Percentiles rank a stretch among this genome's conserved stretches.
Evolutionary conservation across 2,888 invertebrate genomes (phyloP).

Genomic region (Lottia gigantea): DNA sequence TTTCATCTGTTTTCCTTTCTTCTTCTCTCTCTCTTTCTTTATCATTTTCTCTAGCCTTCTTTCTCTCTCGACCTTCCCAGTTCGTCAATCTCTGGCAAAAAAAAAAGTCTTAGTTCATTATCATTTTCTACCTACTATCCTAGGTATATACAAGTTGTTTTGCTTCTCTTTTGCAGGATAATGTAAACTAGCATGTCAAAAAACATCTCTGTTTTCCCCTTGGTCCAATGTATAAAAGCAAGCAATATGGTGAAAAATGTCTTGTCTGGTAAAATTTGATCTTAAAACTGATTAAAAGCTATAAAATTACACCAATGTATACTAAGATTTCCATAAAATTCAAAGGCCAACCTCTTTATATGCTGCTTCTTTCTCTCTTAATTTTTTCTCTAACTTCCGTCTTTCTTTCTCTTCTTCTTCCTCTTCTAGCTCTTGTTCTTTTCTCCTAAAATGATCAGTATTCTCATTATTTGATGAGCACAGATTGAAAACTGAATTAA

Average conservation of each 20-base stretch:
- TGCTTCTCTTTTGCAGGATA: too few relatives aligned
- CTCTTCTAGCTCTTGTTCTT: constrained; percentile 70
- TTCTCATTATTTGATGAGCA: constrained; percentile 34
- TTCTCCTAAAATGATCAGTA: constrained; percentile 65
- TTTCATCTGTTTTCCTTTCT: constrained; percentile 84
- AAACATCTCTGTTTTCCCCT: too few relatives aligned
- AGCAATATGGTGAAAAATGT: too few relatives aligned
- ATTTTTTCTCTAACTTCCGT: constrained; percentile 88
- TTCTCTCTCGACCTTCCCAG: constrained; percentile 68
- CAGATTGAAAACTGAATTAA: too few relatives aligned
- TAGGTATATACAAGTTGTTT: too few relatives aligned
- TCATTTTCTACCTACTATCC: too few relatives aligned
- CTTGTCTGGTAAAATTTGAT: too few relatives aligned
- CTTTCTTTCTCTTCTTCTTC: constrained; percentile 93
- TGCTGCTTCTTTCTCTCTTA: constrained; percentile 94
- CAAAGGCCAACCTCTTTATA: constrained; percentile 81
- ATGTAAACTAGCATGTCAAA: too few relatives aligned
- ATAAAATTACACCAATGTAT: too few relatives aligned
- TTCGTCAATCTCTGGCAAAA: constrained; percentile 74
- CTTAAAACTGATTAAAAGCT: too few relatives aligned
- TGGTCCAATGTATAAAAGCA: too few relatives aligned
- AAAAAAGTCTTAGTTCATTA: constrained; percentile 3
- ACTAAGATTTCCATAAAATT: too few relatives aligned
- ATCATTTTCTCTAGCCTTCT: constrained; percentile 83
- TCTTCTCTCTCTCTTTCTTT: constrained; percentile 87